Evolutionary conservation across 2,888 invertebrate species (phyloP).

Genomic region (Chromoteleia sp.): DNA sequence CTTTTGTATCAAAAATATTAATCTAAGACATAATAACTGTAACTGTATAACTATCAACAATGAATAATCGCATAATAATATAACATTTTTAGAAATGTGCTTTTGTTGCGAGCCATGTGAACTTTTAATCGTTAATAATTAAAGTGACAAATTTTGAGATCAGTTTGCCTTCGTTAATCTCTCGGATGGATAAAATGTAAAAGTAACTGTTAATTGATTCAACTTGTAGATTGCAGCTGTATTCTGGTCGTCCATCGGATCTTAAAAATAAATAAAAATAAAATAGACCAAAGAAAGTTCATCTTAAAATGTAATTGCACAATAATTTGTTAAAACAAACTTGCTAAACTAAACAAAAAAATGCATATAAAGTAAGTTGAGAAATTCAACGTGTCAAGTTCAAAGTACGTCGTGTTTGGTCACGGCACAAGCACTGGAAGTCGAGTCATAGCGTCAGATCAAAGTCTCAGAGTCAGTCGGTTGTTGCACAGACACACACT

Average conservation of each 20-base stretch:
- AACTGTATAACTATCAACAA: slow-evolving; percentile 19
- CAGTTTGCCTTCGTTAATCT: slow-evolving; percentile 53
- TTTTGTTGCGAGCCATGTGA: slow-evolving; percentile 77
- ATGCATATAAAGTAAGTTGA: slow-evolving; percentile 62
- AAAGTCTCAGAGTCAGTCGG: slow-evolving; percentile 75
- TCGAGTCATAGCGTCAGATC: slow-evolving; percentile 82
- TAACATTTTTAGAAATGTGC: slow-evolving; percentile 75
- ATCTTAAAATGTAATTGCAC: slow-evolving; percentile 18
- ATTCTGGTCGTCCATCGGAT: slow-evolving; percentile 80
- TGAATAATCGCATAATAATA: neutral
- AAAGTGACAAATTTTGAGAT: slow-evolving; percentile 76
- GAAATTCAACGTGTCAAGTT: slow-evolving; percentile 80
- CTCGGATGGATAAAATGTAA: slow-evolving; percentile 37
- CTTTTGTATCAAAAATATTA: too few species aligned
- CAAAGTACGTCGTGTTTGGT: slow-evolving; percentile 80
- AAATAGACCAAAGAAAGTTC: slow-evolving; percentile 1
- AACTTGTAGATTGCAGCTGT: slow-evolving; percentile 80
- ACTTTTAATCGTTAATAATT: slow-evolving; percentile 41
- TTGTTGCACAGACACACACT: slow-evolving; percentile 80
- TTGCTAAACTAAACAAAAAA: slow-evolving; percentile 54
- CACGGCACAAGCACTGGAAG: slow-evolving; percentile 83
- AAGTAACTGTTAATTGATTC: slow-evolving; percentile 72
- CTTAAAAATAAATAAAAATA: slow-evolving; percentile 21
- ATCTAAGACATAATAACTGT: too few species aligned
- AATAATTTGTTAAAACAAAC: slow-evolving; percentile 20